Percentiles rank a stretch among this genome's conserved stretches.
phyloP scores from a whole-genome alignment of 2,888 invertebrate species.

The Corythucha ciliata region DNA sequence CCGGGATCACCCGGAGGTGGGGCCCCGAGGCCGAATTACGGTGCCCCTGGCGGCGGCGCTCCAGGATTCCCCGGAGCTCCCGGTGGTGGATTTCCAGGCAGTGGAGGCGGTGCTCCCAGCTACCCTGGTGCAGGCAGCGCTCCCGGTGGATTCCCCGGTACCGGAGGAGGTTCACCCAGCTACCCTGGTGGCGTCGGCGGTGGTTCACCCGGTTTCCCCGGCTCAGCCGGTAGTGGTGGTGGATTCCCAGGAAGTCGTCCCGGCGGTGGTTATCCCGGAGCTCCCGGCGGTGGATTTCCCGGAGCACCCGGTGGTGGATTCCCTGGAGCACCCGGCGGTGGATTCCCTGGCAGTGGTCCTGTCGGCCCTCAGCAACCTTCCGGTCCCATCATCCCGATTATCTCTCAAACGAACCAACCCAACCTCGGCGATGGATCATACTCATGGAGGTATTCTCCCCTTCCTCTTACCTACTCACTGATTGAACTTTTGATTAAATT shows the following conservation, averaged over 20 bases:
- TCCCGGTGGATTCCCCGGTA: constrained; percentile 29
- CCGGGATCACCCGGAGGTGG: constrained; percentile 21
- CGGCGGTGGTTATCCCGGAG: constrained; percentile 20
- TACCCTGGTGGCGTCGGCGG: constrained; percentile 34
- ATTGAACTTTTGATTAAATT: background rate
- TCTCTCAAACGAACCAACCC: constrained; percentile 51
- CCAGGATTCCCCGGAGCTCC: constrained; percentile 15
- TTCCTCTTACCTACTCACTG: too few species aligned
- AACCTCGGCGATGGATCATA: constrained; percentile 54
- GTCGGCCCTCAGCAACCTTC: constrained; percentile 18
- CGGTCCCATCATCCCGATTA: constrained; percentile 47
- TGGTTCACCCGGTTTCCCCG: constrained; percentile 36
- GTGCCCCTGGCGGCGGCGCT: constrained; percentile 17
- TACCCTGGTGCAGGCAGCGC: constrained; percentile 14
- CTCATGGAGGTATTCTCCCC: constrained; percentile 56
- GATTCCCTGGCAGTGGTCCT: constrained; percentile 13
- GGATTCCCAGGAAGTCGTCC: constrained; percentile 14
- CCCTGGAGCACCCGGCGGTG: constrained; percentile 25
- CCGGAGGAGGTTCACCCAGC: constrained; percentile 31
- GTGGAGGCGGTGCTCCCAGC: constrained; percentile 14
- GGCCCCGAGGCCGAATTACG: constrained; percentile 12
- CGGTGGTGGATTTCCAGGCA: constrained; percentile 14
- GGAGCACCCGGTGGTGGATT: constrained; percentile 37
- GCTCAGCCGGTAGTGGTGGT: constrained; percentile 27
- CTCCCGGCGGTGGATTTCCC: constrained; percentile 32